phyloP scores from a whole-genome alignment of 2,888 invertebrate species.

The Lymantria monacha region DNA sequence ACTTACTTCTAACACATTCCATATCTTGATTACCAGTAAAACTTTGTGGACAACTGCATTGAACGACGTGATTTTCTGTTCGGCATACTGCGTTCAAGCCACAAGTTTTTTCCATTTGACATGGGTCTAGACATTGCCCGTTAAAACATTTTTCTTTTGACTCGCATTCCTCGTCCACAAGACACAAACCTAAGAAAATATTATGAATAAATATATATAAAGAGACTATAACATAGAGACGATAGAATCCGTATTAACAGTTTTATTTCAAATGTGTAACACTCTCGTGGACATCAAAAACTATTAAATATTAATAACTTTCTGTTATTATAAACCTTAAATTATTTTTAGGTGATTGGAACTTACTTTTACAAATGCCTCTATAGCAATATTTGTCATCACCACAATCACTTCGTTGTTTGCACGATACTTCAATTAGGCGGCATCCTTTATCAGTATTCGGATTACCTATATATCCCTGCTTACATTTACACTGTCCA shows the following conservation, averaged over 20 bases:
- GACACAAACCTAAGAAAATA: constrained; percentile 85
- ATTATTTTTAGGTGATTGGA: background rate
- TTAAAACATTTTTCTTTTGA: constrained; percentile 89
- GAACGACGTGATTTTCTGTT: constrained; percentile 87
- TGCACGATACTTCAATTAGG: constrained; percentile 88
- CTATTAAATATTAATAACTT: too few relatives aligned
- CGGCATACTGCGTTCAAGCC: constrained; percentile 92
- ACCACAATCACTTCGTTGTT: constrained; percentile 87
- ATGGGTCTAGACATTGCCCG: constrained; percentile 92
- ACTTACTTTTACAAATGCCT: constrained; percentile 88
- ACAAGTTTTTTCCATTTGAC: constrained; percentile 88
- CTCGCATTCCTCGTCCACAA: constrained; percentile 90
- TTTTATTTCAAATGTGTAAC: background rate
- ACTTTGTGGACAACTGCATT: constrained; percentile 91
- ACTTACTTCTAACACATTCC: constrained; percentile 92
- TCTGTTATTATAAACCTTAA: too few relatives aligned
- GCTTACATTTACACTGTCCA: constrained; percentile 89
- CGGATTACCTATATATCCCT: constrained; percentile 90
- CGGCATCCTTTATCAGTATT: constrained; percentile 88
- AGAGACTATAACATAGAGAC: too few relatives aligned
- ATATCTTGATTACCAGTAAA: constrained; percentile 92
- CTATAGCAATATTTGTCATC: constrained; percentile 91
- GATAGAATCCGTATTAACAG: too few relatives aligned
- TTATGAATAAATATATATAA: too few relatives aligned
- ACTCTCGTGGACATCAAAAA: too few relatives aligned